Evolutionary conservation across 2,888 invertebrate genomes (phyloP).

Genomic region (Hymenopus coronatus): DNA sequence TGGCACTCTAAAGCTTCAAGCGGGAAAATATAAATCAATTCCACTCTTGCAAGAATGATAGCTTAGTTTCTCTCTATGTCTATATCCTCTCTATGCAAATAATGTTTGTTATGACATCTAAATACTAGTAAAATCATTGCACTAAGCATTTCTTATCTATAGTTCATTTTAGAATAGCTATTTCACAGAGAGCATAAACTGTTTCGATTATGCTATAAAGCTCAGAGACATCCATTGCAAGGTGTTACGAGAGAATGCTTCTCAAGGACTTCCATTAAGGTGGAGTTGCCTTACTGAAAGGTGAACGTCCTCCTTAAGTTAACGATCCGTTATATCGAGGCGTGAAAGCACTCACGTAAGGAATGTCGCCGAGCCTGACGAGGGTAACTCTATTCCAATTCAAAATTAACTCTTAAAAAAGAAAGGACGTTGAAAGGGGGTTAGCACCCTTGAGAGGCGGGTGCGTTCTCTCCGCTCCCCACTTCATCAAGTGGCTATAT

Average conservation of each 20-base stretch:
- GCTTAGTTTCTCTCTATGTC: too few relatives aligned
- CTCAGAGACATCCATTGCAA: too few relatives aligned
- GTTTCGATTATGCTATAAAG: too few relatives aligned
- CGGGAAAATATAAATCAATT: too few relatives aligned
- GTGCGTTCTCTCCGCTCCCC: neutral
- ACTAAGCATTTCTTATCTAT: too few relatives aligned
- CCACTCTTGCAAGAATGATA: too few relatives aligned
- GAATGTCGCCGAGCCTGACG: neutral
- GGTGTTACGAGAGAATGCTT: neutral
- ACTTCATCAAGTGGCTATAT: neutral
- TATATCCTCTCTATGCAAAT: too few relatives aligned
- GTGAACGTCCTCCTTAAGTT: neutral
- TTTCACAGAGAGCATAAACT: too few relatives aligned
- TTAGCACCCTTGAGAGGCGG: neutral
- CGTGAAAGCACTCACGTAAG: neutral
- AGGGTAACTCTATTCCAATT: neutral
- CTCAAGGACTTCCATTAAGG: neutral
- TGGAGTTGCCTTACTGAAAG: neutral
- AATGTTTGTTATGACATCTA: too few relatives aligned
- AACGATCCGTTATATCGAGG: neutral
- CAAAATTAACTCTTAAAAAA: neutral
- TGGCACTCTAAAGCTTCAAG: too few relatives aligned
- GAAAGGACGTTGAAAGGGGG: neutral
- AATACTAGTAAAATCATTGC: too few relatives aligned
- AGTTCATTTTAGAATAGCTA: too few relatives aligned